Percentiles rank a stretch among this genome's conserved stretches.
These are phyloP conservation scores for Ascidia mentula DNA, from an alignment of 23 tunicate genomes.

Conservation along the genomic window DNA sequence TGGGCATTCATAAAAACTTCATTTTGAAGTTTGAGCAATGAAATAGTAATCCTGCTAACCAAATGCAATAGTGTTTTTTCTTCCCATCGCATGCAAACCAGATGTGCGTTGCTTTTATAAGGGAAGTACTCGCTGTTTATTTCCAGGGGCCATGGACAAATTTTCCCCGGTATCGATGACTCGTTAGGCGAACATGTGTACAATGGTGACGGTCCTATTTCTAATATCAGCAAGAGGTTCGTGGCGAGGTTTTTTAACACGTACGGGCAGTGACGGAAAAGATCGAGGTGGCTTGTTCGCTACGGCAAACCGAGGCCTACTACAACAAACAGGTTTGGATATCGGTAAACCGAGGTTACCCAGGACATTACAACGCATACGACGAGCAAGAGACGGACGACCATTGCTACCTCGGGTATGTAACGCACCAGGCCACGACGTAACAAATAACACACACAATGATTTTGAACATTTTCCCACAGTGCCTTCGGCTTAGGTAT, in stretches of 20 bases:
- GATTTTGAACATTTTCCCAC: not conserved
- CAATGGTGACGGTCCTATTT: not conserved
- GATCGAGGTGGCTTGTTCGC: not conserved
- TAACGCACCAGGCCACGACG: constrained; percentile 6
- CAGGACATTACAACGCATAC: not conserved
- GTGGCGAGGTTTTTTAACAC: not conserved
- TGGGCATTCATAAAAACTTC: too few relatives aligned
- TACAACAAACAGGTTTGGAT: not conserved
- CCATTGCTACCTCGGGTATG: not conserved
- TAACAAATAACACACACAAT: not conserved
- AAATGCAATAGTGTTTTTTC: too few relatives aligned
- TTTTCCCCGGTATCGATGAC: too few relatives aligned
- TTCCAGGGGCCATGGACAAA: too few relatives aligned
- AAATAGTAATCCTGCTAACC: too few relatives aligned
- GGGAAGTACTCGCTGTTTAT: too few relatives aligned
- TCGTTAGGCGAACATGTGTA: not conserved
- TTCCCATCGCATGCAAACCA: too few relatives aligned
- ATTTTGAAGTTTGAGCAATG: too few relatives aligned
- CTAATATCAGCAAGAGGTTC: not conserved
- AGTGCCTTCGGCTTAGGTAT: too few relatives aligned
- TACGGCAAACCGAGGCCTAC: not conserved
- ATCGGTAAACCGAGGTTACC: not conserved
- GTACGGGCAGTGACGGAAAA: not conserved
- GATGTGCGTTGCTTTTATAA: too few relatives aligned
- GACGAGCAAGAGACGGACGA: not conserved